phyloP scores from a whole-genome alignment of 2,113 vertebrate genomes.

The Sinocyclocheilus maitianheensis region DNA sequence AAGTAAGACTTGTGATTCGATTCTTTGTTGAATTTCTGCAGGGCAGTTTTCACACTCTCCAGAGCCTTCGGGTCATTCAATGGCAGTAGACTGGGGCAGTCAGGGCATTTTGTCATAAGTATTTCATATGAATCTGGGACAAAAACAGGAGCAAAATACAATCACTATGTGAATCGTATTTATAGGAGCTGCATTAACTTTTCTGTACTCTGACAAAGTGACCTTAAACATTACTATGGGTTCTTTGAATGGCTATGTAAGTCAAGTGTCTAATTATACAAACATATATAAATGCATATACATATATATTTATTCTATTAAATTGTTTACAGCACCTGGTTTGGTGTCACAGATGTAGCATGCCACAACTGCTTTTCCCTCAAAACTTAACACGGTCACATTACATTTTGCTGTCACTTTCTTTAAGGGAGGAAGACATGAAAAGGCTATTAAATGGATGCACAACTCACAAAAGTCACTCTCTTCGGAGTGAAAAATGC shows the following conservation, averaged over 20 bases:
- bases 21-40: constrained; percentile 69
- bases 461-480: background rate
- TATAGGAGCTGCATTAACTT: background rate
- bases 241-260: background rate
- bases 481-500: background rate
- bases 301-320: background rate
- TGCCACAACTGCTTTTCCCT: background rate
- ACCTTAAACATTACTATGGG: background rate
- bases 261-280: background rate
- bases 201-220: background rate
- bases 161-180: background rate
- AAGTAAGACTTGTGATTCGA: constrained; percentile 20
- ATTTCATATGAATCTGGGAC: constrained; percentile 73
- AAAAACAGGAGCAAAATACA: background rate
- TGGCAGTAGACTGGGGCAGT: constrained; percentile 60
- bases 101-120: constrained; percentile 20
- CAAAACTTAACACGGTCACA: constrained; percentile 46
- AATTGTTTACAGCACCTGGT: constrained; percentile 26
- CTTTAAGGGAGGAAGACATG: constrained; percentile 46
- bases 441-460: constrained; percentile 6
- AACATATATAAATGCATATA: no score
- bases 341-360: constrained; percentile 52
- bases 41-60: constrained; percentile 53
- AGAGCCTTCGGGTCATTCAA: constrained; percentile 67
- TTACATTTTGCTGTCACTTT: constrained; percentile 62